Evolutionary conservation across 2,888 invertebrate genomes (phyloP).

Genomic region (Palloptera scutellata): DNA sequence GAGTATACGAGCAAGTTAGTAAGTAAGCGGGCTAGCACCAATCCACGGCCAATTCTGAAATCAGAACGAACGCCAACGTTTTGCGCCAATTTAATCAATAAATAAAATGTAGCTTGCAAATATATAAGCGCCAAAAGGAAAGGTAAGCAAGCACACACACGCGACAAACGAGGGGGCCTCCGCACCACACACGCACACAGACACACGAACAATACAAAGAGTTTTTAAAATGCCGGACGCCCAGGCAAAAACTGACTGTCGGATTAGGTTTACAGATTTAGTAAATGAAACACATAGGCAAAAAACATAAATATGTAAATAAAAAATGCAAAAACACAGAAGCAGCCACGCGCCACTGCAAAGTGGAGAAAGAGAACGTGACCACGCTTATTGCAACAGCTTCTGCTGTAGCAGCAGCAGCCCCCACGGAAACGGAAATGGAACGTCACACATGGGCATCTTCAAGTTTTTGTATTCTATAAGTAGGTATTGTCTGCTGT

Average conservation of each 20-base stretch:
- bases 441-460: neutral
- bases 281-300: constrained; percentile 2
- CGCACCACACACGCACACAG: constrained; percentile 6
- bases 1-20: neutral
- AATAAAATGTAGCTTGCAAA: constrained; percentile 2
- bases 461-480: neutral
- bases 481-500: neutral
- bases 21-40: neutral
- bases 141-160: constrained; percentile 3
- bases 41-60: neutral
- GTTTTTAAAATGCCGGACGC: constrained; percentile 18
- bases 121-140: neutral
- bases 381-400: constrained; percentile 9
- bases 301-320: neutral
- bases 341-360: constrained; percentile 1
- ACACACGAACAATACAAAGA: neutral
- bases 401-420: no score
- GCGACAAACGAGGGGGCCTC: constrained; percentile 10
- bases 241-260: constrained; percentile 13
- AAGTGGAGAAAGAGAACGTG: neutral
- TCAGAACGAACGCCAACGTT: constrained; percentile 22
- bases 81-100: neutral
- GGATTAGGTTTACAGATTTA: neutral
- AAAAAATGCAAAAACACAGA: constrained; percentile 2
- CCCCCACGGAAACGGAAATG: constrained; percentile 23